Evolutionary conservation across 2,113 vertebrate species (phyloP).

Genomic region (Myiozetetes cayanensis): DNA sequence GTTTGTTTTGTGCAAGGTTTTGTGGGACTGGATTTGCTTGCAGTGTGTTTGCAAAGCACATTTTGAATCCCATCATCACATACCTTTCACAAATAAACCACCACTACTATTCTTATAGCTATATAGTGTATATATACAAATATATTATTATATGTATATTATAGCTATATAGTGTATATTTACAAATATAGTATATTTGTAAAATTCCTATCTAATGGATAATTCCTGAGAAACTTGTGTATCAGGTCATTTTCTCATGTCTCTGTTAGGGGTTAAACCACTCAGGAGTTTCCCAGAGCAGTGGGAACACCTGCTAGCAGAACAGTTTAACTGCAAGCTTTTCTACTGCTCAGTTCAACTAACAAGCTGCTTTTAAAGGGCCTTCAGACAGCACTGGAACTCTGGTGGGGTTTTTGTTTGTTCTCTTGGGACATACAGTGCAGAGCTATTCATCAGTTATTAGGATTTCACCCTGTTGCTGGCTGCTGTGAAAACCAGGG

Average conservation of each 20-base stretch:
- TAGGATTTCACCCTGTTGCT: slow-evolving; percentile 38
- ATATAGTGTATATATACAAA: too few species aligned
- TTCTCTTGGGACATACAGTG: slow-evolving; percentile 44
- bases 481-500: not conserved
- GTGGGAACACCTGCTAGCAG: slow-evolving; percentile 61
- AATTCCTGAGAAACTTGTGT: not conserved
- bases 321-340: slow-evolving; percentile 51
- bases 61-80: not conserved
- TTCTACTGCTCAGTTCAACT: slow-evolving; percentile 55
- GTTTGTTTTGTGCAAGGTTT: too few species aligned
- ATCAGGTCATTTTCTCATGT: not conserved
- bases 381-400: slow-evolving; percentile 36
- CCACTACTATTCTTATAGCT: not conserved
- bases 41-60: not conserved
- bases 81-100: not conserved
- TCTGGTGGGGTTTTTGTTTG: not conserved
- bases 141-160: too few species aligned
- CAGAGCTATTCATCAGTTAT: slow-evolving; percentile 60
- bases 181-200: not conserved
- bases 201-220: not conserved
- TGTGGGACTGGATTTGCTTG: not conserved
- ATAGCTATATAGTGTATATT: too few species aligned
- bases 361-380: slow-evolving; percentile 64
- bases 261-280: slow-evolving; percentile 22
- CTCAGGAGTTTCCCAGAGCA: slow-evolving; percentile 22